Percentiles rank a stretch among this genome's conserved stretches.
phyloP scores from a whole-genome alignment of 2,113 vertebrate species.

The Pseudorectes ferrugineus region DNA sequence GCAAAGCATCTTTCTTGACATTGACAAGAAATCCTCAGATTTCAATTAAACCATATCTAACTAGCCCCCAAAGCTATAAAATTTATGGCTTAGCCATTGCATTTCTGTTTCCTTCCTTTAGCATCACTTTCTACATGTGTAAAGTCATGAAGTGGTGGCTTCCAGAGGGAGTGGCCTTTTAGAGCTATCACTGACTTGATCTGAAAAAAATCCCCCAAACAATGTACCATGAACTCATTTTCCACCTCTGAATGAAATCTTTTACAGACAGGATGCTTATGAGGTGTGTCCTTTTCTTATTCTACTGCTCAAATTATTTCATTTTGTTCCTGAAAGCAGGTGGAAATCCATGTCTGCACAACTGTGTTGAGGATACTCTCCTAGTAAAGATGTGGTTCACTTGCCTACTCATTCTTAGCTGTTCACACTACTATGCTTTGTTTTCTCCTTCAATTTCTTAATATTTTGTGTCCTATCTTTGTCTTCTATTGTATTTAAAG shows the following conservation, averaged over 20 bases:
- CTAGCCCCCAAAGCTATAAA: background rate
- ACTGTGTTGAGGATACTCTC: background rate
- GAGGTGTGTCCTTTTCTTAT: background rate
- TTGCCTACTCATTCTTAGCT: background rate
- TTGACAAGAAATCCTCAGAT: background rate
- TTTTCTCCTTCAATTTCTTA: background rate
- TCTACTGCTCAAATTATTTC: background rate
- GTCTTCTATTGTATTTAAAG: background rate
- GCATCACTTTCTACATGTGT: background rate
- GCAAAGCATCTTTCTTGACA: background rate
- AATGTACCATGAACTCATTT: background rate
- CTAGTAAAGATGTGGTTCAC: background rate
- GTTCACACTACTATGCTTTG: background rate
- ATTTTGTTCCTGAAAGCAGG: background rate
- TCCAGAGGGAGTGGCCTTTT: background rate
- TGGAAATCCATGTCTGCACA: background rate
- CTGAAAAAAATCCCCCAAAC: background rate
- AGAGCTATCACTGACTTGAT: background rate
- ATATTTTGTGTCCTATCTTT: background rate
- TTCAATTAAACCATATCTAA: background rate
- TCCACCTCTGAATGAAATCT: background rate
- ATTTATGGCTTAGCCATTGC: accelerated
- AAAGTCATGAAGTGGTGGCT: background rate
- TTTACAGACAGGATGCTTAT: background rate
- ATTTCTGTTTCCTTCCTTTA: background rate